Evolutionary conservation across 2,113 vertebrate genomes (phyloP), one percentile per base, ranked within the genome.

Genomic region (Aramus guarauna): DNA sequence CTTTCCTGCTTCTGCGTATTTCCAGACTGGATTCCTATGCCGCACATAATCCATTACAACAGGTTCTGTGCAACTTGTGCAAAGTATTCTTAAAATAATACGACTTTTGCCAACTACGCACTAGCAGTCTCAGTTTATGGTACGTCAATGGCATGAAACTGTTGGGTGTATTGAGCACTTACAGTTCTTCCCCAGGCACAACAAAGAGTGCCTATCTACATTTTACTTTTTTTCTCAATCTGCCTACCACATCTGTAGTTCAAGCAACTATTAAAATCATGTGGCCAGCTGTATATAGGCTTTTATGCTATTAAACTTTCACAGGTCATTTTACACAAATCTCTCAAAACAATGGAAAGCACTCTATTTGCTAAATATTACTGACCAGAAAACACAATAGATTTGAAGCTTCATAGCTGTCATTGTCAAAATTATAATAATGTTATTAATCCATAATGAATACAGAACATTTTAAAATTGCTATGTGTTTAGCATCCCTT

Each of bases 301-400:
- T 93, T 91, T 69, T 56, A 37, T 64, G 21, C 39, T 74, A 30
- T 60, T 71, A 59, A 87, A 60, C 26, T 78, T 75, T 41, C 55
- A 79, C 53, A 84, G 86, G 34, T 89, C 76, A 69, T 90, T 85
- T 36, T 81, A 27, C 39, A 71, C 32, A 71, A 73, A 58, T 52
- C 34, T 82, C n/a, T 68, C 43, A 76, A 95, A 91, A n/a, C 29
- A 87, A 80, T 59, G 47, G 63, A 77, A 85, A 93, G 8, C 9
- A 24, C 12, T 87, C 68, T 30, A 37, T 74, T 91, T n/a, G 17
- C 32, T 92, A 77, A 78, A 32, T 7, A 5, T 60, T 69, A 53
- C 59, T 87, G 59, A 69, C n/a, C 21, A 81, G 64, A 80, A 91
- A 76, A 73, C 39, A 39, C 15, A 43, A 39, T 71, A 11, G 48